phyloP scores from a whole-genome alignment of 1,140 invertebrate genomes.

The Mylabris phalerata region DNA sequence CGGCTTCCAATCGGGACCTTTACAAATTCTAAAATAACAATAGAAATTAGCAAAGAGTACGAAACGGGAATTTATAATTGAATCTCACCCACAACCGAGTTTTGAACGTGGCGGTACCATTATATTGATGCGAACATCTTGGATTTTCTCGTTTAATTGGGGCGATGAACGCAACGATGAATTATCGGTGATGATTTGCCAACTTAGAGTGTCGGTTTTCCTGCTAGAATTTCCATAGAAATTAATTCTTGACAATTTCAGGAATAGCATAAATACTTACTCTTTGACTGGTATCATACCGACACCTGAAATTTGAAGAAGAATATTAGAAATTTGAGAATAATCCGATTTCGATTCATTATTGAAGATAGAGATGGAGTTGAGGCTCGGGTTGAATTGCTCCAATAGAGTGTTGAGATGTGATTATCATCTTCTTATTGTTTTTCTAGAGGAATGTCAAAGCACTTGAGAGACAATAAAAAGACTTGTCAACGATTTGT shows the following conservation, averaged over 20 bases:
- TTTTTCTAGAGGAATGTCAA: too few relatives aligned
- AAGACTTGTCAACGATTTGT: neutral
- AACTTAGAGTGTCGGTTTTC: slow-evolving; percentile 63
- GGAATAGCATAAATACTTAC: slow-evolving; percentile 55
- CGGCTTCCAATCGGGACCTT: slow-evolving; percentile 76
- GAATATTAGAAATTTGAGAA: too few relatives aligned
- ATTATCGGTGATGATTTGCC: slow-evolving; percentile 63
- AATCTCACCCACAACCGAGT: slow-evolving; percentile 56
- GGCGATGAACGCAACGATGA: slow-evolving; percentile 36
- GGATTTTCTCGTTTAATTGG: slow-evolving; percentile 36
- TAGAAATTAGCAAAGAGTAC: neutral
- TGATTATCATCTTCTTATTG: too few relatives aligned
- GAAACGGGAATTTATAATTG: neutral
- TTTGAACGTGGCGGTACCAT: slow-evolving; percentile 60
- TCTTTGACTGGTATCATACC: slow-evolving; percentile 87
- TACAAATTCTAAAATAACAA: slow-evolving; percentile 57
- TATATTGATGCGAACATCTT: slow-evolving; percentile 54
- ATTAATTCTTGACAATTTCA: neutral
- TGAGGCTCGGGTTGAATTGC: too few relatives aligned
- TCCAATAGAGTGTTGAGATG: too few relatives aligned
- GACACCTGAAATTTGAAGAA: slow-evolving; percentile 55
- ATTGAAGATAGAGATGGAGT: too few relatives aligned
- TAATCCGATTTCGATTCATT: too few relatives aligned
- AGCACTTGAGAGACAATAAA: too few relatives aligned
- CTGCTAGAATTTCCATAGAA: slow-evolving; percentile 44